Conservation (phyloP, 1,140 invertebrate species). For the Drosophila melanica region DNA sequence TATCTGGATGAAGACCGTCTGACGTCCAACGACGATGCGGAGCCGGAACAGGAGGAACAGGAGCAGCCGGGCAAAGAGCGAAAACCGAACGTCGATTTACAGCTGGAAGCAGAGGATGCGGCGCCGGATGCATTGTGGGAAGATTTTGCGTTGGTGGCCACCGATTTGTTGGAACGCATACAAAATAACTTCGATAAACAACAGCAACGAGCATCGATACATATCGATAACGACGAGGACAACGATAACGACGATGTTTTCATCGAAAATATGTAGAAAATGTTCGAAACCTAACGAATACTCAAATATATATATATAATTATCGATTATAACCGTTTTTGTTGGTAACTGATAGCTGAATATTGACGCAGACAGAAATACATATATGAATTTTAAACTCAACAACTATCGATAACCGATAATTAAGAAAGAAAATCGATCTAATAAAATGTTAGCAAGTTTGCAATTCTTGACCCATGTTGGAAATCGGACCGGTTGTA, state of each 20-base stretch:
- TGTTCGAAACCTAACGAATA: slow-evolving; percentile 32
- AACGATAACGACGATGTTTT: slow-evolving; percentile 68
- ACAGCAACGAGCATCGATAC: slow-evolving; percentile 25
- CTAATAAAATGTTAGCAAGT: not conserved
- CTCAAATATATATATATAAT: not conserved
- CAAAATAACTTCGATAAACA: slow-evolving; percentile 75
- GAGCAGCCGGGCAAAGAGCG: slow-evolving; percentile 4
- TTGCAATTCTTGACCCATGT: not conserved
- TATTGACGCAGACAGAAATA: too few species aligned
- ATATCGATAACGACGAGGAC: slow-evolving; percentile 54
- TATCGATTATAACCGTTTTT: not conserved
- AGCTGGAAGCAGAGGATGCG: slow-evolving; percentile 33
- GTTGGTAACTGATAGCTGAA: too few species aligned
- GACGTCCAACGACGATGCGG: slow-evolving; percentile 42
- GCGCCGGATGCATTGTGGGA: slow-evolving; percentile 85
- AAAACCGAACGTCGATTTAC: not conserved
- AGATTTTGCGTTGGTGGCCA: slow-evolving; percentile 87
- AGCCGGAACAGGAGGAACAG: slow-evolving; percentile 16
- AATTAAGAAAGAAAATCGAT: too few species aligned
- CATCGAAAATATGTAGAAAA: slow-evolving; percentile 73
- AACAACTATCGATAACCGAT: too few species aligned
- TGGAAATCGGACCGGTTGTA: too few species aligned
- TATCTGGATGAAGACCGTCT: slow-evolving; percentile 86
- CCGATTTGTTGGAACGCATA: slow-evolving; percentile 86
- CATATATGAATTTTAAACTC: too few species aligned